These are phyloP conservation scores for Amphiprion percula DNA, from an alignment of 2,113 vertebrate species.

Conservation along the genomic window DNA sequence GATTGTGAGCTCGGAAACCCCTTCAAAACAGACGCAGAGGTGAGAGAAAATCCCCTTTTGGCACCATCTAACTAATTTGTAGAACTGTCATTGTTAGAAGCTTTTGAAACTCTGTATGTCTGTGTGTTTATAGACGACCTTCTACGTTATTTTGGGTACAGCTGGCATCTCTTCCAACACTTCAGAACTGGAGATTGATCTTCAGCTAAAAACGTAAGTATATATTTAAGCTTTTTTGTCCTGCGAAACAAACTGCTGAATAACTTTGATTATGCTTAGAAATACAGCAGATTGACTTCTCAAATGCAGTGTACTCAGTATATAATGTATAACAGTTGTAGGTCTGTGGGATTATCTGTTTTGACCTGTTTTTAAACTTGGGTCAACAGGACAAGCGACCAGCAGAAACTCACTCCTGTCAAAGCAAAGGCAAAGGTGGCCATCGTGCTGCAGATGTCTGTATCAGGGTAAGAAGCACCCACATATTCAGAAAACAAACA, in stretches of 20 bases:
- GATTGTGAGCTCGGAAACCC: constrained; percentile 95
- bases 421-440: constrained; percentile 91
- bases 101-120: neutral
- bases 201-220: constrained; percentile 91
- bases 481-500: constrained; percentile 17
- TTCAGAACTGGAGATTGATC: constrained; percentile 88
- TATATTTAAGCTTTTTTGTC: neutral
- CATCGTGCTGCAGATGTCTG: constrained; percentile 90
- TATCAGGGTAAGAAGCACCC: constrained; percentile 87
- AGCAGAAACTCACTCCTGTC: constrained; percentile 81
- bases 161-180: constrained; percentile 88
- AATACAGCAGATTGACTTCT: neutral
- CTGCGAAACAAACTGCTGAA: neutral
- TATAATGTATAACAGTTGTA: constrained; percentile 7
- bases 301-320: neutral
- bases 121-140: constrained; percentile 83
- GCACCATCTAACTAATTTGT: neutral
- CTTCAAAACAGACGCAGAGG: constrained; percentile 89
- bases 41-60: constrained; percentile 72
- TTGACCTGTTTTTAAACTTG: constrained; percentile 34
- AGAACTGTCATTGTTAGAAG: neutral
- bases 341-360: neutral
- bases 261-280: neutral
- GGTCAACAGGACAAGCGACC: constrained; percentile 90
- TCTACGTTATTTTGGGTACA: constrained; percentile 92